Conservation (phyloP, 2,113 vertebrate species). For the Rhinopomastus cyanomelas region DNA sequence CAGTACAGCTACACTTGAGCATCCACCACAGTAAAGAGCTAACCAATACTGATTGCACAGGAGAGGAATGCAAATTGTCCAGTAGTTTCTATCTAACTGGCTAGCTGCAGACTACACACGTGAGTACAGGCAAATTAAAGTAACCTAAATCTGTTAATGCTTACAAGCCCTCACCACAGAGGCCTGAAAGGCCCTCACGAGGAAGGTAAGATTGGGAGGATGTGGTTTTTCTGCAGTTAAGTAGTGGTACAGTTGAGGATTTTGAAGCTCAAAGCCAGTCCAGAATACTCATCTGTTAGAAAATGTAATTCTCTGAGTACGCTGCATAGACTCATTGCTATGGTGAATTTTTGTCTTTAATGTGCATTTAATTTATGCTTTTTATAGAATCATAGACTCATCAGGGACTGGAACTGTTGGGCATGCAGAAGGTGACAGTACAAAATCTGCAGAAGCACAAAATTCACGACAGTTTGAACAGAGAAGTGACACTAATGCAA, state of each 20-base stretch:
- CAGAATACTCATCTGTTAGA: background rate
- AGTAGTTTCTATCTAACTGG: background rate
- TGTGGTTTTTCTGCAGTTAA: background rate
- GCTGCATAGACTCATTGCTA: background rate
- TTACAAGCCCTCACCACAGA: background rate
- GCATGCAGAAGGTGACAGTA: background rate
- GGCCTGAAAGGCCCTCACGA: background rate
- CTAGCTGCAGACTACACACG: background rate
- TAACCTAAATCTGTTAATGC: background rate
- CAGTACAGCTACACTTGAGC: background rate
- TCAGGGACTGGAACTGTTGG: background rate
- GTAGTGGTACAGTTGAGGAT: background rate
- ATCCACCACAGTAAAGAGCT: background rate
- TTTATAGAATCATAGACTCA: too few species aligned
- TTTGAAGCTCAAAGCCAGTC: background rate
- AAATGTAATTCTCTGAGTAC: background rate
- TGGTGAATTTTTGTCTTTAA: background rate
- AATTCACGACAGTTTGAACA: background rate
- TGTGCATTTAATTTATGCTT: background rate
- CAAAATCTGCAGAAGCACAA: background rate
- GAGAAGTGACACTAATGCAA: background rate
- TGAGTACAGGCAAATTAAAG: background rate
- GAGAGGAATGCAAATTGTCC: background rate
- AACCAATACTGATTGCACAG: background rate
- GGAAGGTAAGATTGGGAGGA: background rate